Base-by-base conservation (phyloP, 2,888 invertebrate species). In the Athalia circularis region DNA sequence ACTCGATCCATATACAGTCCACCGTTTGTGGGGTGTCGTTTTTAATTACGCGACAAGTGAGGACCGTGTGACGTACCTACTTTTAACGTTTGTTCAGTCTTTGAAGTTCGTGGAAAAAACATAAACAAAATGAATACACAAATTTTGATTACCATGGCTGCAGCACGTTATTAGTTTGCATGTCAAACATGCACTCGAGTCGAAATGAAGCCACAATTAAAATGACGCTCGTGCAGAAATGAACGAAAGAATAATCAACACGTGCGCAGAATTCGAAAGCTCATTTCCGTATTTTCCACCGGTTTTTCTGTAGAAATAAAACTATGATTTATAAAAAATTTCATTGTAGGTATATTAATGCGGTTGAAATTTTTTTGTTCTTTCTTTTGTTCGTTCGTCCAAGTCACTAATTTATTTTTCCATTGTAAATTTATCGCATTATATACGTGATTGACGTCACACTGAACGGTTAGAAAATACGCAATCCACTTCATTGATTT, bases 401-500 rank as follows among this genome's bases (percentile, higher is more conserved):
- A 29, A 29, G 29, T 29, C 29, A 29, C 1, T 29, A 2, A 29
- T 62, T 62, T 62, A n/a, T 6, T 11, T 47, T 4, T 7, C 3
- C 47, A 9, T 64, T n/a, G n/a, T 64, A 45, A 45, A 45, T 45
- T 64, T 45, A 29, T 64, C 29, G 29, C 48, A 8, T 48, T 11
- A 52, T 11, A 52, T 43, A 54, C 11, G 52, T 54, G 11, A 68
- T 54, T 68, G 50, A 68, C 68, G 68, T 54, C 68, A 29, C 11
- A 65, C 65, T 29, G 29, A 29, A n/a, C 15, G 54, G 68, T 68
- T 54, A 15, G 54, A 68, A 68, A 68, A 68, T 52, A 68, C 29
- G 68, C 68, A 52, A 68, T 54, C 52, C 54, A 54, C 54, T 54
- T 29, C 68, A 68, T 68, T 68, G 68, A 68, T 68, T 68, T 52